Evolutionary conservation across 1,140 invertebrate genomes (phyloP), one percentile per base, ranked within the genome.

Genomic region (Papilio machaon): DNA sequence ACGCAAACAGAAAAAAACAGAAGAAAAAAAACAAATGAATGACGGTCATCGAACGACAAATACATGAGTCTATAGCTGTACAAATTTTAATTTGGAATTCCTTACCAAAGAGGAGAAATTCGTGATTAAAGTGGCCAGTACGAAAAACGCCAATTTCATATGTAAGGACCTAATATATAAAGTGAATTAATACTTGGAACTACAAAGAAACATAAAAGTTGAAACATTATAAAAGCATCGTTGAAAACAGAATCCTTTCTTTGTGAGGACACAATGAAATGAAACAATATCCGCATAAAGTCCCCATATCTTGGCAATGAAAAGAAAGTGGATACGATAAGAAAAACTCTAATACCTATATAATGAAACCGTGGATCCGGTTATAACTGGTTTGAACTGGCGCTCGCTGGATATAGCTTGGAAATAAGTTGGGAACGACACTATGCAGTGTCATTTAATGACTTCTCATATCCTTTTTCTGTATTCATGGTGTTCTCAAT

Each of bases 321-420:
- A 87, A 86, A 86, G 83, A 85, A 87, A 87, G 82, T 87, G 80
- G 58, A 79, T 64, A 80, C 82, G 83, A 86, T 86, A 86, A 84
- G 82, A 80, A 73, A 79, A 70, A 73, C 75, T 54, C 74, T 84
- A 78, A 78, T 80, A 83, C 49, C 64, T 82, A 83, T 82, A 85
- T 83, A 87, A 87, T 84, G 88, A 86, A 88, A 87, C 81, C 83
- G 79, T 83, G 81, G 83, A 86, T 85, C 85, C 85, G 85, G 87
- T 86, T 85, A 88, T 89, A 84, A 87, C 86, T 80, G 80, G 82
- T 79, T 83, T 78, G 83, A 84, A 87, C 83, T 80, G 83, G 77
- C 77, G 30, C 74, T 13, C 46, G 74, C 74, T 76, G 46, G 77
- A 79, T 46, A 64, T 76, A 49, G 58, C 38, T 2, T 17, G n/a